A percentile compares a stretch with the other conserved stretches of the same genome.
Evolutionary conservation across 2,797 vertebrate species (phyloP).

Genomic region (Tauraco hartlaubi): DNA sequence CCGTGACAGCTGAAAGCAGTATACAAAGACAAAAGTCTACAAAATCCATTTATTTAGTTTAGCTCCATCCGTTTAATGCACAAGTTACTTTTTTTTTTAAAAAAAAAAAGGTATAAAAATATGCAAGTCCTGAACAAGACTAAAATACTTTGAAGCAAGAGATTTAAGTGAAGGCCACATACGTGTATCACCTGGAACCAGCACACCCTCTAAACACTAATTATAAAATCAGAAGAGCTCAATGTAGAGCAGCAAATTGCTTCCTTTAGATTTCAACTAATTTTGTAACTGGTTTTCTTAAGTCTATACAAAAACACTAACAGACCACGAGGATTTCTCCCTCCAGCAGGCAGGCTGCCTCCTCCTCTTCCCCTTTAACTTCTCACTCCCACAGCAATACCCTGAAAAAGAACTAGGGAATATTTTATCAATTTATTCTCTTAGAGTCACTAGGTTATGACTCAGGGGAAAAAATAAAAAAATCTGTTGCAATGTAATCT

Average conservation of each 20-base stretch:
- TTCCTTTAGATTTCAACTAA: background rate
- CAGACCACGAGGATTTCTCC: fast-evolving
- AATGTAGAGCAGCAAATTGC: background rate
- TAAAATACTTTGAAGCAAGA: background rate
- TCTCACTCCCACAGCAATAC: background rate
- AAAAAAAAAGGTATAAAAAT: background rate
- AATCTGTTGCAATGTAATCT: background rate
- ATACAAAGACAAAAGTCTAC: background rate
- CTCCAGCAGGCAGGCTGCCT: background rate
- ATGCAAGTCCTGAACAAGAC: background rate
- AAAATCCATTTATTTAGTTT: background rate
- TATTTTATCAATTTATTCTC: background rate
- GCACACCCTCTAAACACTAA: background rate
- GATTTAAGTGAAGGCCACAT: background rate
- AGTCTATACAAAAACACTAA: background rate
- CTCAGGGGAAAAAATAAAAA: background rate
- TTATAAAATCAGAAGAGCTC: background rate
- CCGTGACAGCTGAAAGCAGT: background rate
- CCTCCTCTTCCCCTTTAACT: background rate
- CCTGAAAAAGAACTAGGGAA: background rate
- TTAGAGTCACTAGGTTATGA: background rate
- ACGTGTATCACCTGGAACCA: background rate
- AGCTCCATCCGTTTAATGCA: background rate
- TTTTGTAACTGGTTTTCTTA: background rate
- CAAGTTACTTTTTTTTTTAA: background rate